phyloP scores from a whole-genome alignment of 2,797 vertebrate genomes.

The Varecia variegata region DNA sequence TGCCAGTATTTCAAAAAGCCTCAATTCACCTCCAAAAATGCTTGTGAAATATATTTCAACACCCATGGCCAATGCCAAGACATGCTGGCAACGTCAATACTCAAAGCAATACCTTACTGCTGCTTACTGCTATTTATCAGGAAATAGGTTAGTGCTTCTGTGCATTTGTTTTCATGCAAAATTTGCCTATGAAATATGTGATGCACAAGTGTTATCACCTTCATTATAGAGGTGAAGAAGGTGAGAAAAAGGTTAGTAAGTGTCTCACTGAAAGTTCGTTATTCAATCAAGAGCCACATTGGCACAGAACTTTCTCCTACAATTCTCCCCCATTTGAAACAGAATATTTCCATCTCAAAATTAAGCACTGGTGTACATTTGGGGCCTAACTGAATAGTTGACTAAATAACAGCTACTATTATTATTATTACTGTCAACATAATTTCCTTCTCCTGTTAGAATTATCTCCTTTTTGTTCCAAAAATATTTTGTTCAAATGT shows the following conservation, averaged over 20 bases:
- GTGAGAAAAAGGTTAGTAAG: not conserved
- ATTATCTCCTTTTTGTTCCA: constrained; percentile 24
- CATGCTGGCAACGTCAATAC: not conserved
- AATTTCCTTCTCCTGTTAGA: constrained; percentile 9
- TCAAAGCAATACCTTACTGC: not conserved
- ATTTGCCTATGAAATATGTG: not conserved
- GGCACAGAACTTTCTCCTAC: not conserved
- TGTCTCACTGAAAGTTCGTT: not conserved
- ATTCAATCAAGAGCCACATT: not conserved
- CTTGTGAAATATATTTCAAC: constrained; percentile 59
- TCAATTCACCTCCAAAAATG: constrained; percentile 21
- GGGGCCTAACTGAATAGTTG: not conserved
- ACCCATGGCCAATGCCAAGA: not conserved
- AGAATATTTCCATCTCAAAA: not conserved
- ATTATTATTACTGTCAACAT: constrained; percentile 12
- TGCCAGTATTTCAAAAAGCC: constrained; percentile 50
- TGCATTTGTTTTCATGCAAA: not conserved
- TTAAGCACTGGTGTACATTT: not conserved
- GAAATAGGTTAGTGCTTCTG: not conserved
- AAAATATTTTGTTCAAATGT: not conserved
- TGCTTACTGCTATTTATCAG: not conserved
- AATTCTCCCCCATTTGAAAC: not conserved
- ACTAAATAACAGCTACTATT: not conserved
- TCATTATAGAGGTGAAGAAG: not conserved
- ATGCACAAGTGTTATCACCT: not conserved